A percentile compares a stretch with the other conserved stretches of the same genome.
phyloP scores from a whole-genome alignment of 2,797 vertebrate species.

The Fistularia commersonii region DNA sequence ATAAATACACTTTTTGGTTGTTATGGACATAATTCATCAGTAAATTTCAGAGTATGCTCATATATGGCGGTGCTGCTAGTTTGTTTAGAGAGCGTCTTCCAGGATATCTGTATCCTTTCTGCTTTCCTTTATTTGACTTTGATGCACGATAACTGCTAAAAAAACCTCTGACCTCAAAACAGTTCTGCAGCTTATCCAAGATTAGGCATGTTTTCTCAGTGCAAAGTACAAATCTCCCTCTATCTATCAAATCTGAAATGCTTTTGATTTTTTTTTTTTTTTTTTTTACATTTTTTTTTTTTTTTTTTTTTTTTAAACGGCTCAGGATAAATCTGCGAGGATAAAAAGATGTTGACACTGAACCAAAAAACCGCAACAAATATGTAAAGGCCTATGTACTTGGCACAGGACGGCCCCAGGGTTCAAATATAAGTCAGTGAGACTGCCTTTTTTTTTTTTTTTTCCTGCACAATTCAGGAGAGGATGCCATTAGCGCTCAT shows the following conservation, averaged over 20 bases:
- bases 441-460: neutral
- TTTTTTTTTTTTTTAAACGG: conserved; percentile 10
- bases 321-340: conserved; percentile 42
- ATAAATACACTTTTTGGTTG: too few species aligned
- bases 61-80: neutral
- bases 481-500: conserved; percentile 5
- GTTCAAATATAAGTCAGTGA: conserved; percentile 32
- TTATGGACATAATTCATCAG: neutral
- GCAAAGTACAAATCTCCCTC: conserved; percentile 50
- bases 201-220: conserved; percentile 58
- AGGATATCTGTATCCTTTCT: conserved; percentile 23
- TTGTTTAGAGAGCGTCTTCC: neutral
- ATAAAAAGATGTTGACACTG: conserved; percentile 32
- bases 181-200: conserved; percentile 53
- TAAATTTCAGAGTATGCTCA: neutral
- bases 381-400: conserved; percentile 32
- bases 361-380: conserved; percentile 40
- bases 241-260: conserved; percentile 64
- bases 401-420: conserved; percentile 13
- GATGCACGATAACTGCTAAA: conserved; percentile 31
- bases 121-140: conserved; percentile 32
- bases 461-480: conserved; percentile 20
- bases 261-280: conserved; percentile 32
- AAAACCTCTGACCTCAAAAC: conserved; percentile 51
- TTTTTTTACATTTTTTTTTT: too few species aligned